Conservation (phyloP, 2,113 vertebrate genomes). For the Scopus umbretta region DNA sequence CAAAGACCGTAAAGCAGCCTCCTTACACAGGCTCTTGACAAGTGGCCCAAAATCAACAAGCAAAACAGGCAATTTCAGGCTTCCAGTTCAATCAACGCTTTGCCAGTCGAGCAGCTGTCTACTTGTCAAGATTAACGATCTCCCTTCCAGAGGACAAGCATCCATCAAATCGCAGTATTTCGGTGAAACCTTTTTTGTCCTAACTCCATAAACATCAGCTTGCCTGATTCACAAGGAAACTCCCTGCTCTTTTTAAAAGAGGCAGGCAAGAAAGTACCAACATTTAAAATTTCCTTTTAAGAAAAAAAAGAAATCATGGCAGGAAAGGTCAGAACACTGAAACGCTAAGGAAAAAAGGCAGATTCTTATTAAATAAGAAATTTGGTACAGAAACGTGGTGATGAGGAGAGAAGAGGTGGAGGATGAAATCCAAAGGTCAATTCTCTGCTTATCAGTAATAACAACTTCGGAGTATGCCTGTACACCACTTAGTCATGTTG, state of each 20-base stretch:
- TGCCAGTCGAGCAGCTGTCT: background rate
- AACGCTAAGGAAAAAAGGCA: background rate
- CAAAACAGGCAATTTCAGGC: background rate
- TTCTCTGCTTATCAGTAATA: background rate
- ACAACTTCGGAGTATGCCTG: background rate
- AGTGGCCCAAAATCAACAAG: background rate
- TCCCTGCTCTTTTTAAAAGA: background rate
- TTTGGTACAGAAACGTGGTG: background rate
- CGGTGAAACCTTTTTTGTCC: accelerated
- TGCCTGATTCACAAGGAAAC: background rate
- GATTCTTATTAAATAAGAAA: background rate
- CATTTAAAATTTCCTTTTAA: background rate
- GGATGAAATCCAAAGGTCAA: background rate
- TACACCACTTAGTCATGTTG: accelerated
- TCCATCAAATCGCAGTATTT: background rate
- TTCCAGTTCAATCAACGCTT: background rate
- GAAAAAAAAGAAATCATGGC: accelerated
- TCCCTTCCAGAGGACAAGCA: background rate
- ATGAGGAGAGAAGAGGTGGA: background rate
- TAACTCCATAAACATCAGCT: background rate
- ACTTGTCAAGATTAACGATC: background rate
- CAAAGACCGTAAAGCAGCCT: background rate
- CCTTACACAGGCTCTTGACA: background rate
- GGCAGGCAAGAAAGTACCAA: background rate
- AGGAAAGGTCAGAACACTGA: background rate